A percentile compares a stretch with the other conserved stretches of the same genome.
These are phyloP conservation scores for Semicossyphus pulcher DNA, from an alignment of 2,113 vertebrate species.

Conservation along the genomic window DNA sequence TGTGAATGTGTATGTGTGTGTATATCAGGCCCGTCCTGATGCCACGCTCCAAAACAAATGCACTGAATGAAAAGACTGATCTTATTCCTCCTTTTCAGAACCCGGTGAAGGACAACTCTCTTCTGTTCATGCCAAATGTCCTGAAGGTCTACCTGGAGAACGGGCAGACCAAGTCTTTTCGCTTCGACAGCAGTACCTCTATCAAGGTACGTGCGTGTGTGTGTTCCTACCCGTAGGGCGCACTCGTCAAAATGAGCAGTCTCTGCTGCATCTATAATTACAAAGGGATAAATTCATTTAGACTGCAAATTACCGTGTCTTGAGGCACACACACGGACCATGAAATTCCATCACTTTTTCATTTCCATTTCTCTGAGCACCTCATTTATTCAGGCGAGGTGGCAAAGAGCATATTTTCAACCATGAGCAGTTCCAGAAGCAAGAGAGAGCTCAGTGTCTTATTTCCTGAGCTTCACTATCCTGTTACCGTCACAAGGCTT, in stretches of 20 bases:
- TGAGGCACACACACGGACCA: neutral
- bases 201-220: conserved; percentile 88
- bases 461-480: neutral
- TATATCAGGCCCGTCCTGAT: too few relatives aligned
- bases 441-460: neutral
- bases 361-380: conserved; percentile 35
- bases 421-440: neutral
- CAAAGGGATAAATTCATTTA: conserved; percentile 47
- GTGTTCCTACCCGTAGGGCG: neutral
- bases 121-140: conserved; percentile 99
- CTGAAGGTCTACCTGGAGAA: conserved; percentile 99
- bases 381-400: conserved; percentile 20
- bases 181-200: conserved; percentile 95
- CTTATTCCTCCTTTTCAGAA: conserved; percentile 82
- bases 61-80: neutral
- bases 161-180: conserved; percentile 98
- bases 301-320: conserved; percentile 35
- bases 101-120: conserved; percentile 95
- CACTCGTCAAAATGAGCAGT: conserved; percentile 19
- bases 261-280: conserved; percentile 46
- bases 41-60: too few relatives aligned
- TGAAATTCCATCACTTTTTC: conserved; percentile 37
- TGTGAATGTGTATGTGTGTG: too few relatives aligned
- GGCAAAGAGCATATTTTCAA: conserved; percentile 12
- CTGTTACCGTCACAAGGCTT: neutral